Percentiles rank a stretch among this genome's conserved stretches.
Evolutionary conservation across 2,888 invertebrate species (phyloP).

Genomic region (Eucera pruinosa): DNA sequence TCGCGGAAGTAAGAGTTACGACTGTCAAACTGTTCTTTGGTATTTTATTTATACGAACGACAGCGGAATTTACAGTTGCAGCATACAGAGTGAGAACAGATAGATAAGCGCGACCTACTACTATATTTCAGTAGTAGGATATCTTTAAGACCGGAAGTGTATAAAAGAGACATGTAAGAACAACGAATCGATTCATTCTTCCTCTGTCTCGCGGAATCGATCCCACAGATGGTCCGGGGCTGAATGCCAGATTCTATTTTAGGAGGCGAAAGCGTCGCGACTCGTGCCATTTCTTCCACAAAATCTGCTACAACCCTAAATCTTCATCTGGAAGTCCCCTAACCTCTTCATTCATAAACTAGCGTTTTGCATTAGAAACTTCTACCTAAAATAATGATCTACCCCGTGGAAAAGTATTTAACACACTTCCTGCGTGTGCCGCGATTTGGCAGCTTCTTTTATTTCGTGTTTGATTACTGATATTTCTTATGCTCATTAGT

Average conservation of each 20-base stretch:
- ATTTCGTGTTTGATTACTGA: no score
- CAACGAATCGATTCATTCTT: conserved; percentile 24
- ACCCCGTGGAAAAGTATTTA: no score
- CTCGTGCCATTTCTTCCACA: conserved; percentile 24
- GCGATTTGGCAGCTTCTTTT: no score
- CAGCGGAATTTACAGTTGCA: conserved; percentile 39
- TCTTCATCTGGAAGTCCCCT: not conserved
- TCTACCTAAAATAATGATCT: no score
- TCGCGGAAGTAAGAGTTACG: no score
- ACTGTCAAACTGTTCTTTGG: no score
- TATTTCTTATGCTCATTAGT: no score
- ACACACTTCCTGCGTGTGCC: no score
- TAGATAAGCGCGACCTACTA: conserved; percentile 30
- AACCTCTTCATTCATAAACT: not conserved
- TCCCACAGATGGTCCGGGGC: conserved; percentile 53
- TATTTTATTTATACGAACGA: conserved; percentile 40
- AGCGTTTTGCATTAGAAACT: no score
- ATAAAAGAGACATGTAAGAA: conserved; percentile 10
- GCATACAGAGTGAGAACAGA: not conserved
- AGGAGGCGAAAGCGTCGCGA: conserved; percentile 42
- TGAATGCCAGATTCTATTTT: conserved; percentile 62
- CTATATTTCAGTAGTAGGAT: conserved; percentile 1
- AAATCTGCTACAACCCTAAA: conserved; percentile 11
- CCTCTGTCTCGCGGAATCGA: conserved; percentile 46
- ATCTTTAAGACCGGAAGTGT: conserved; percentile 16